Conservation (phyloP, 2,113 vertebrate species). For the Hyla sarda region DNA sequence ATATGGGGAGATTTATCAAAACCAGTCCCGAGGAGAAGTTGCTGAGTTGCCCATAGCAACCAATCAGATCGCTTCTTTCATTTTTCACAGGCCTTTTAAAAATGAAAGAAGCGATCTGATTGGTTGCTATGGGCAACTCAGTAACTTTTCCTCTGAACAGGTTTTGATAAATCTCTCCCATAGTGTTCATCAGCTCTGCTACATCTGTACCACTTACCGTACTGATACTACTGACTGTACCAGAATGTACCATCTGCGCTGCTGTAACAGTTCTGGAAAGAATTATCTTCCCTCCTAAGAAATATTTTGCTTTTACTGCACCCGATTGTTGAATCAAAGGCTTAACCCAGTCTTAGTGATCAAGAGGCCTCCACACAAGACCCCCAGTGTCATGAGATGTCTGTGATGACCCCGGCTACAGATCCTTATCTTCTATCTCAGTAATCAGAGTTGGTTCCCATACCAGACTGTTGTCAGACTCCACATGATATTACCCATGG, state of each 20-base stretch:
- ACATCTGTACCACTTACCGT: no score
- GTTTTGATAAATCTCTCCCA: no score
- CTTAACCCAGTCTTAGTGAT: background rate
- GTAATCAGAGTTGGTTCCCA: background rate
- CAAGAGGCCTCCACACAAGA: background rate
- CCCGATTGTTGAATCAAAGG: background rate
- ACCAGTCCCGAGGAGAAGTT: no score
- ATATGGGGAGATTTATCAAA: no score
- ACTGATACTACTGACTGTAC: background rate
- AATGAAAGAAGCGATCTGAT: no score
- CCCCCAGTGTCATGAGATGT: background rate
- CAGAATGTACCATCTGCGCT: background rate
- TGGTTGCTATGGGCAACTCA: no score
- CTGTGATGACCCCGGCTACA: background rate
- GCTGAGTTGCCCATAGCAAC: no score
- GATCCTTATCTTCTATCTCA: constrained; percentile 24
- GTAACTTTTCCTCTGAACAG: no score
- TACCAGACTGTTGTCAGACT: background rate
- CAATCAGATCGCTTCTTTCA: no score
- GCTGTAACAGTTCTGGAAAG: constrained; percentile 3
- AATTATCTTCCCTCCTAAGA: background rate
- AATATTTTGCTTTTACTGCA: background rate
- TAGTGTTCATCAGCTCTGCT: no score
- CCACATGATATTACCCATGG: background rate
- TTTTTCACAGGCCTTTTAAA: no score